Conservation (phyloP, 2,113 vertebrate genomes). For the Girardinichthys multiradiatus region DNA sequence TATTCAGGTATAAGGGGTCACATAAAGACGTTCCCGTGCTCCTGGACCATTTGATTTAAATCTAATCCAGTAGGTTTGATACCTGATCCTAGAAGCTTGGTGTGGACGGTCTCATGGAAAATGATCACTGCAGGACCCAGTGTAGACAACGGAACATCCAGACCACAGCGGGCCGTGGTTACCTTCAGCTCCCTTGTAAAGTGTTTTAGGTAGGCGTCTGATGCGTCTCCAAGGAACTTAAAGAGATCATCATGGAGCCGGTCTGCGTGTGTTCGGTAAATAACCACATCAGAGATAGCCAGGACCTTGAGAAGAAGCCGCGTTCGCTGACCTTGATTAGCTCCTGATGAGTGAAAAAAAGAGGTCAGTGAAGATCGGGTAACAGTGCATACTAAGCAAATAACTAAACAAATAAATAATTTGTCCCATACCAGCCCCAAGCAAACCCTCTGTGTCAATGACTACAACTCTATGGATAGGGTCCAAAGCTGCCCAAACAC, state of each 20-base stretch:
- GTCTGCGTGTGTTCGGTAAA: constrained; percentile 97
- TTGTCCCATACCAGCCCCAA: constrained; percentile 83
- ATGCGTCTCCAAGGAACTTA: constrained; percentile 98
- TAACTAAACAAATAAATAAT: background rate
- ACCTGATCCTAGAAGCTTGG: constrained; percentile 96
- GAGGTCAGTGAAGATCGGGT: background rate
- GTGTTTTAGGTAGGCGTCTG: constrained; percentile 96
- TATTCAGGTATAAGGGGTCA: background rate
- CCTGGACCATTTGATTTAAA: background rate
- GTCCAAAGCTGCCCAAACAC: constrained; percentile 97
- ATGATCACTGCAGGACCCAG: constrained; percentile 96
- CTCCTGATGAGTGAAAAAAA: constrained; percentile 68
- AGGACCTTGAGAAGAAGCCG: constrained; percentile 95
- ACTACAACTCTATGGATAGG: constrained; percentile 91
- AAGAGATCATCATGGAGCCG: constrained; percentile 98
- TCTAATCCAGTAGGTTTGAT: background rate
- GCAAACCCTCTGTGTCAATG: constrained; percentile 95
- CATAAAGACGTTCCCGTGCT: background rate
- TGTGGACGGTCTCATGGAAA: constrained; percentile 98
- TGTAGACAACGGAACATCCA: constrained; percentile 96
- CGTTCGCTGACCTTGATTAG: constrained; percentile 95
- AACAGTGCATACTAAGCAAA: background rate
- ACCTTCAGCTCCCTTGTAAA: constrained; percentile 97
- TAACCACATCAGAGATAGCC: constrained; percentile 94
- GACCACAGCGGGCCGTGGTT: constrained; percentile 94